phyloP scores from a whole-genome alignment of 2,888 invertebrate species.

The Volucella bombylans region DNA sequence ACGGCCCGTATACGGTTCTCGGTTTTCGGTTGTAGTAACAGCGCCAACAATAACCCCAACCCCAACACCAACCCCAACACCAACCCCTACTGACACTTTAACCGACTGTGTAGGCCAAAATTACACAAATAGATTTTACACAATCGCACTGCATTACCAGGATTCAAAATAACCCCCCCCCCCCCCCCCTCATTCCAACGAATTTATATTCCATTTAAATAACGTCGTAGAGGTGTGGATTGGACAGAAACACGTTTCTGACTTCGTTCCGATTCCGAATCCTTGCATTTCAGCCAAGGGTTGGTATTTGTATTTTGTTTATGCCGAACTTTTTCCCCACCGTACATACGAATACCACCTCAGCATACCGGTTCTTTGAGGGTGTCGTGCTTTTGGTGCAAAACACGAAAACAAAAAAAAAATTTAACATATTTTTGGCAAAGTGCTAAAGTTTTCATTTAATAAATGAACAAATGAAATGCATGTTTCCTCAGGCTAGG shows the following conservation, averaged over 20 bases:
- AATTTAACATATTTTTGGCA: conserved; percentile 71
- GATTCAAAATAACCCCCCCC: too few species aligned
- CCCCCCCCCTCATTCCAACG: too few species aligned
- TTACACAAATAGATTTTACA: conserved; percentile 41
- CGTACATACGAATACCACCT: background rate
- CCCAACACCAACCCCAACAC: background rate
- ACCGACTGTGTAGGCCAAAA: conserved; percentile 33
- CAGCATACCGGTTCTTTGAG: background rate
- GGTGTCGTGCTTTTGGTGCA: conserved; percentile 39
- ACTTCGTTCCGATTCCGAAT: background rate
- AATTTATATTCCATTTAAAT: conserved; percentile 62
- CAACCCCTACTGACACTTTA: background rate
- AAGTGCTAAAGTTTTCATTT: conserved; percentile 73
- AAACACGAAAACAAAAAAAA: background rate
- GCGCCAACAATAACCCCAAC: background rate
- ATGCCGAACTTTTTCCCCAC: conserved; percentile 29
- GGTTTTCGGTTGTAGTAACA: background rate
- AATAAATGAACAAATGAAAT: conserved; percentile 74
- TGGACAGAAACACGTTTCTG: conserved; percentile 53
- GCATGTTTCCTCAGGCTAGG: conserved; percentile 49
- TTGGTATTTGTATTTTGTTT: conserved; percentile 27
- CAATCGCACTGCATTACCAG: conserved; percentile 47
- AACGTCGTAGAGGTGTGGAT: conserved; percentile 60
- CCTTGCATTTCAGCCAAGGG: background rate
- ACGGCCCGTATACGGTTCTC: background rate